A percentile compares a stretch with the other conserved stretches of the same genome.
phyloP scores from a whole-genome alignment of 2,888 invertebrate genomes.

The Dendrolimus pini region DNA sequence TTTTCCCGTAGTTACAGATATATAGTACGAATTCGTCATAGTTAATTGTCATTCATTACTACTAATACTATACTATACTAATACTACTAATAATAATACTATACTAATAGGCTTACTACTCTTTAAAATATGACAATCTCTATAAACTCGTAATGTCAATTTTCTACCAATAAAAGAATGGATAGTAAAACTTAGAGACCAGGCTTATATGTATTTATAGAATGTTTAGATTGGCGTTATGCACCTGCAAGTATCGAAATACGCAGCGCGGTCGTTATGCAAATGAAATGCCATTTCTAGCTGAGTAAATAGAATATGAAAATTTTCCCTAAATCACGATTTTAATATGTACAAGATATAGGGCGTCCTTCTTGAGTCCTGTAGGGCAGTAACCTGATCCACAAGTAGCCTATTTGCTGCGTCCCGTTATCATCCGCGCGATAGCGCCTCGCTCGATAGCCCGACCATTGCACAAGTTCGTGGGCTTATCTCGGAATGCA shows the following conservation, averaged over 20 bases:
- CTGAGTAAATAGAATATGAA: not conserved
- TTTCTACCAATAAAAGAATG: no score
- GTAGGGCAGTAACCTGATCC: conserved; percentile 42
- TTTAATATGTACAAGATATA: conserved; percentile 9
- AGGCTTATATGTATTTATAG: not conserved
- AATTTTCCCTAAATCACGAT: not conserved
- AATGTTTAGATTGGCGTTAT: not conserved
- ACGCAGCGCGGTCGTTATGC: not conserved
- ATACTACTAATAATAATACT: no score
- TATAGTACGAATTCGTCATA: no score
- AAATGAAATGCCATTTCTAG: not conserved
- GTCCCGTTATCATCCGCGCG: conserved; percentile 56
- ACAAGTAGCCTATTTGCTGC: conserved; percentile 41
- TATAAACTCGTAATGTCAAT: no score
- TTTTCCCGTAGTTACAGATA: no score
- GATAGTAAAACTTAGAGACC: no score
- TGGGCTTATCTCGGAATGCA: conserved; percentile 58
- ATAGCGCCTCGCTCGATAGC: conserved; percentile 51
- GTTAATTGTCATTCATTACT: no score
- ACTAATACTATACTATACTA: no score
- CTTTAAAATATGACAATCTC: no score
- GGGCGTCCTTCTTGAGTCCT: conserved; percentile 24
- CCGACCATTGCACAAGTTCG: conserved; percentile 46
- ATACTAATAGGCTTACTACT: no score
- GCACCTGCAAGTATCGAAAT: not conserved